Conservation (phyloP, 2,888 invertebrate species). For the Strigamia transsilvanica region DNA sequence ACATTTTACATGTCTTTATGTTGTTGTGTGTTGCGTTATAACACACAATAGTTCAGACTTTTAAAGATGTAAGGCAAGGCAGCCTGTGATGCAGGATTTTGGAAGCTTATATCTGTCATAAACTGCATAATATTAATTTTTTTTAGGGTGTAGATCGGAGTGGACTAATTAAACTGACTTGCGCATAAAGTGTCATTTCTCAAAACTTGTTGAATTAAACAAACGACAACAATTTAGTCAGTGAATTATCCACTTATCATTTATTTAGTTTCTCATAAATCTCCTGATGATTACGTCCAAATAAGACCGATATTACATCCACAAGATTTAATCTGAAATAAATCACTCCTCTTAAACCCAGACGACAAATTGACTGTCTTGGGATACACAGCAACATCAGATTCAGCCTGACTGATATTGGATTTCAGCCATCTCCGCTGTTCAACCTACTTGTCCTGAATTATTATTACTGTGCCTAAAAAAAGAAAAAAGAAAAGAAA, state of each 20-base stretch:
- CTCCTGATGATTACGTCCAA: not conserved
- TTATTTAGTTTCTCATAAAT: conserved; percentile 16
- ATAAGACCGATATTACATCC: conserved; percentile 9
- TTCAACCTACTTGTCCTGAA: conserved; percentile 6
- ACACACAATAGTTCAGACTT: too few relatives aligned
- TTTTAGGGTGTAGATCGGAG: not conserved
- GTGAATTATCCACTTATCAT: conserved; percentile 22
- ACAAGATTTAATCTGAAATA: conserved; percentile 21
- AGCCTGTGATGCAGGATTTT: too few relatives aligned
- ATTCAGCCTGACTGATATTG: conserved; percentile 30
- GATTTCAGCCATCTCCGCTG: conserved; percentile 7
- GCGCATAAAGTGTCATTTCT: not conserved
- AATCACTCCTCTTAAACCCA: conserved; percentile 24
- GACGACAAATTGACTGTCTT: conserved; percentile 25
- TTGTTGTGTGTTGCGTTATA: too few relatives aligned
- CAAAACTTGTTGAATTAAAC: conserved; percentile 14
- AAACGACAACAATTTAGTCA: not conserved
- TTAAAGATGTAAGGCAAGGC: too few relatives aligned
- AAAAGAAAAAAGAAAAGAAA: not conserved
- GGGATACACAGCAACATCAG: conserved; percentile 21
- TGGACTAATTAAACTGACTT: not conserved
- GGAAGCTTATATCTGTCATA: too few relatives aligned
- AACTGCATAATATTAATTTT: too few relatives aligned
- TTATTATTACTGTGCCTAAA: not conserved
- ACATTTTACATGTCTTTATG: too few relatives aligned